Percentiles rank a stretch among this genome's conserved stretches.
These are phyloP conservation scores for Pseudoatta argentina DNA, from an alignment of 1,140 invertebrate species.

Conservation along the genomic window DNA sequence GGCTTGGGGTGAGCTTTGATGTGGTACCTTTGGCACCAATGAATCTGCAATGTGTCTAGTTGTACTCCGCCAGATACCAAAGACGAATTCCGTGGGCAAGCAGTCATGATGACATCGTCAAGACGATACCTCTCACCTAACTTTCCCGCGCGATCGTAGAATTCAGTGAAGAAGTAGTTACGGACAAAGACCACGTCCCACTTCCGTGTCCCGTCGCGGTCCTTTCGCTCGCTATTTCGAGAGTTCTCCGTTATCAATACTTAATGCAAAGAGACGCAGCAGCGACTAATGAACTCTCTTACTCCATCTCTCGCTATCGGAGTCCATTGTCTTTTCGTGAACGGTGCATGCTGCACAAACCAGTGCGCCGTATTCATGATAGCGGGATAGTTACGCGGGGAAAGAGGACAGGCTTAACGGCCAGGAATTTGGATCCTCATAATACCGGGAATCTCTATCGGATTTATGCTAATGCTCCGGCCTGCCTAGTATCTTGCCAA, in stretches of 20 bases:
- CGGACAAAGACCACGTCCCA: conserved; percentile 49
- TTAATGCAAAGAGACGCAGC: conserved; percentile 52
- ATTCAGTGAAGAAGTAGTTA: conserved; percentile 43
- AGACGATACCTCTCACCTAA: conserved; percentile 50
- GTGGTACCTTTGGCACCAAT: conserved; percentile 52
- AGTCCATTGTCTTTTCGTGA: conserved; percentile 53
- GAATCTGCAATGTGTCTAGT: conserved; percentile 31
- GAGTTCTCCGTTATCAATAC: conserved; percentile 58
- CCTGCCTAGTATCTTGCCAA: conserved; percentile 53
- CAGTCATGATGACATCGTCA: conserved; percentile 38
- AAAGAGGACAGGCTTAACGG: conserved; percentile 59
- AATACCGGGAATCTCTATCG: conserved; percentile 69
- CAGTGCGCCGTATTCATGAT: conserved; percentile 40
- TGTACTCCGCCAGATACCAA: conserved; percentile 19
- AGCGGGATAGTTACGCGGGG: background rate
- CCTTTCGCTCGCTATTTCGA: conserved; percentile 47
- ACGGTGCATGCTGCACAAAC: conserved; percentile 38
- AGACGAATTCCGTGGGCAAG: conserved; percentile 54
- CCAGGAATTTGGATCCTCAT: conserved; percentile 67
- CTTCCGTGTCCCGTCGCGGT: background rate
- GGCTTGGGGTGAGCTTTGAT: conserved; percentile 64
- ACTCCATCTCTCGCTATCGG: conserved; percentile 13
- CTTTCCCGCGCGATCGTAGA: conserved; percentile 45
- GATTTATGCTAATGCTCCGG: conserved; percentile 77
- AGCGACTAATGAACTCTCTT: conserved; percentile 65